Conservation (phyloP, 2,888 invertebrate species). For the Mimas tiliae region DNA sequence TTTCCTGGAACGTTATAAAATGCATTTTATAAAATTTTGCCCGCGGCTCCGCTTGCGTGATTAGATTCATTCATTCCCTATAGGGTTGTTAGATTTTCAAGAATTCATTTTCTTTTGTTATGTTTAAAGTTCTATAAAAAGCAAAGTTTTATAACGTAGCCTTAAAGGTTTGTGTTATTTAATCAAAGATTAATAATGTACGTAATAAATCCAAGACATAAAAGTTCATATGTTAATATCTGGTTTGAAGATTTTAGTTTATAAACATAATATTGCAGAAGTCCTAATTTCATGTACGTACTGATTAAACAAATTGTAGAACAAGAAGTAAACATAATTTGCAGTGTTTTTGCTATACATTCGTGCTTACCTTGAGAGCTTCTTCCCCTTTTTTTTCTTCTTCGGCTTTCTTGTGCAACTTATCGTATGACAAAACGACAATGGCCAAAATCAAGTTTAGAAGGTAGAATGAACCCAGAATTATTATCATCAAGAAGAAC, state of each 20-base stretch:
- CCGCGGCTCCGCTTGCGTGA: no score
- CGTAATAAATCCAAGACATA: no score
- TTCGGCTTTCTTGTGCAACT: conserved; percentile 98
- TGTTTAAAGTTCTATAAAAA: no score
- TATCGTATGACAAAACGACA: conserved; percentile 99
- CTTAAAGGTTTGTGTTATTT: no score
- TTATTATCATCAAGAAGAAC: conserved; percentile 99
- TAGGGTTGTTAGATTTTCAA: no score
- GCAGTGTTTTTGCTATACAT: no score
- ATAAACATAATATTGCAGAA: background rate
- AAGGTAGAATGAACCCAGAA: conserved; percentile 99
- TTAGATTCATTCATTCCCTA: no score
- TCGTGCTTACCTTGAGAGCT: conserved; percentile 90
- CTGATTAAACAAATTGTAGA: conserved; percentile 78
- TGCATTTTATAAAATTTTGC: background rate
- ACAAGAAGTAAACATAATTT: conserved; percentile 32
- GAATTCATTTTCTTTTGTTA: no score
- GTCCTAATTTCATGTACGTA: conserved; percentile 76
- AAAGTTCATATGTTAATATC: no score
- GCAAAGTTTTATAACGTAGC: no score
- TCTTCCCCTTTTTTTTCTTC: conserved; percentile 98
- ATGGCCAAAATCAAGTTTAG: conserved; percentile 99
- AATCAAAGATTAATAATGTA: no score
- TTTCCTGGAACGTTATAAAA: conserved; percentile 84
- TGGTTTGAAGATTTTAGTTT: no score